Evolutionary conservation across 2,113 vertebrate genomes (phyloP), one percentile per base, ranked within the genome.

Genomic region (Clarias gariepinus): DNA sequence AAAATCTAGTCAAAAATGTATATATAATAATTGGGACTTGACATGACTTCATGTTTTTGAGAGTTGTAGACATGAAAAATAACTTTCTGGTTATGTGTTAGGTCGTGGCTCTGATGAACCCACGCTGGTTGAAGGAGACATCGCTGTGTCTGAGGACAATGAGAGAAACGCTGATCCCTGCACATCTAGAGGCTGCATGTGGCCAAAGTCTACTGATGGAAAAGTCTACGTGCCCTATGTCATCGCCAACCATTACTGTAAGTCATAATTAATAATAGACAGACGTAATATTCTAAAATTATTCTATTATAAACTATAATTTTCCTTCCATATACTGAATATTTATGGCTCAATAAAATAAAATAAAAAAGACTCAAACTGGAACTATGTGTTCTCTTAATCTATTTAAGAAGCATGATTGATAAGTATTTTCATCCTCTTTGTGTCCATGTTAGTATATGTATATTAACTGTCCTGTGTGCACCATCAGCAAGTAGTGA

Each of bases 161-260:
- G 78, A 61, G 33, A 86, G 61, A 53, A 87, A 86, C 47, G 87
- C 87, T 74, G 87, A 90, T 85, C 89, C 90, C 73, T 91, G 90
- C 73, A 90, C 86, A 4, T 61, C 86, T 23, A 4, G 2, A 18
- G 82, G 64, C 12, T 91, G 90, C 68, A 74, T 88, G 71, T 91
- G 90, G 90, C 47, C 69, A 16, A 91, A 91, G 81, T 90, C 64
- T 64, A 87, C 68, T 21, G 86, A 91, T 4, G 90, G 90, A 28
- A 85, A 71, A 15, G 83, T 90, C 61, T 89, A 85, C 16, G 87
- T 91, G 11, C 90, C 90, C 73, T 90, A 91, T 33, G 82, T 86
- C 87, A 91, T 91, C 47, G 71, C 81, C 81, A 91, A 88, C 77
- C 85, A 90, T 21, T 91, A 71, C 87, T 77, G 88, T 89, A 89